Evolutionary conservation across 2,797 vertebrate genomes (phyloP), one percentile per base, ranked within the genome.

Genomic region (Crocodylus rhombifer): DNA sequence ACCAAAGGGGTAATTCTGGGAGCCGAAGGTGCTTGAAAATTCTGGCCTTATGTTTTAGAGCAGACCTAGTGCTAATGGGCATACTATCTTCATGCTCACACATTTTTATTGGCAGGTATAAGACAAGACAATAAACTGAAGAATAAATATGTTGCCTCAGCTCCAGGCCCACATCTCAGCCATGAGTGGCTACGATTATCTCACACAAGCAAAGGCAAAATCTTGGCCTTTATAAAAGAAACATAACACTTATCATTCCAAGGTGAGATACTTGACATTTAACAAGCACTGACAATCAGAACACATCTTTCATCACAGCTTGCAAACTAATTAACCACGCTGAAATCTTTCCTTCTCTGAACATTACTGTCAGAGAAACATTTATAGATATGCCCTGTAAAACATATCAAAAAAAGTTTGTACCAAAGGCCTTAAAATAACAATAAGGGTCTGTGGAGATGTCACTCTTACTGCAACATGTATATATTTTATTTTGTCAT

Each of bases 141-240:
- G 62, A 79, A 28, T 28, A 7, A 2, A 0, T 3, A 4, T 56
- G 33, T 36, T 36, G 67, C 23, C 33, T n/a, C n/a, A 1, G 51
- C 75, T 85, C 14, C 36, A 25, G 23, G 23, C 16, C 3, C 64
- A n/a, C 28, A 63, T 26, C 15, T 62, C 16, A 89, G 80, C 67
- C 71, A 51, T 42, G 4, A 51, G 57, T 56, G 82, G 62, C 87
- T 88, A 42, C 5, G 23, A 95, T 30, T 87, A 67, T 75, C 56
- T 84, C 65, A 61, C 55, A 92, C 71, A 23, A 6, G 13, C 16
- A 77, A 60, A 67, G 88, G 89, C 57, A 78, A 92, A 92, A 84
- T 69, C 56, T 20, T 83, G 92, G 65, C 73, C 82, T 94, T 92
- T 90, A 64, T 84, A 79, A 91, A 92, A 95, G 86, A 89, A 96